Base-by-base conservation (phyloP, 2,113 vertebrate species). In the Pseudorectes ferrugineus region DNA sequence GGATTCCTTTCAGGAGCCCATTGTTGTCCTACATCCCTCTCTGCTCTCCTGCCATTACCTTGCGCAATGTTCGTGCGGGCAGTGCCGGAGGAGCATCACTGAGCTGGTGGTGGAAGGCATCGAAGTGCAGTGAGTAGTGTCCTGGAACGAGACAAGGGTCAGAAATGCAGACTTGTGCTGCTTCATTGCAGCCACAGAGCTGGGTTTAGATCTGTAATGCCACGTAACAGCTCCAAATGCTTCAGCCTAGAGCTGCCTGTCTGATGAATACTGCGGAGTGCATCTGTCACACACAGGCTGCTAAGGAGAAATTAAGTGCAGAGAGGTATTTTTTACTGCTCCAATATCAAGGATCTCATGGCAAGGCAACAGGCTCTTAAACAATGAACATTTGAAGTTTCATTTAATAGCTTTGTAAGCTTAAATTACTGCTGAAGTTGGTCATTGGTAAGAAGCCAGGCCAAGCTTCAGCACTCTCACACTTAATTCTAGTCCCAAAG, bases 41-140 rank as follows among this genome's bases (percentile, higher is more conserved):
- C 62, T 66, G 43, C 85, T 93, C 24, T 57, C 73, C 26, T 49
- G n/a, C 74, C 42, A 5, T 97, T 98, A 98, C 98, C 99, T 99
- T 99, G 97, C 99, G 98, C 83, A 99, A 92, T 0, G 99, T 99
- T 85, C 99, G 98, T 93, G 99, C 98, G 10, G 99, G 99, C 92
- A 99, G 98, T 74, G 98, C 98, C 1, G 99, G 99, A 85, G 99
- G 99, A 52, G 97, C 98, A 51, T 99, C 99, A 17, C 97, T 99
- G 97, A 99, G 98, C 85, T 99, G 98, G 92, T 99, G 99, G 96
- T 99, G 99, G 98, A 98, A 99, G 88, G 99, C 98, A 96, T 99
- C 99, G 59, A 99, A 99, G 97, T 99, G 99, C 97, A 99, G 98
- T 67, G 99, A 98, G 93, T 99, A 99, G 96, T 99, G 99, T 96